Conservation (phyloP, 2,113 vertebrate species). For the Ellobius talpinus region DNA sequence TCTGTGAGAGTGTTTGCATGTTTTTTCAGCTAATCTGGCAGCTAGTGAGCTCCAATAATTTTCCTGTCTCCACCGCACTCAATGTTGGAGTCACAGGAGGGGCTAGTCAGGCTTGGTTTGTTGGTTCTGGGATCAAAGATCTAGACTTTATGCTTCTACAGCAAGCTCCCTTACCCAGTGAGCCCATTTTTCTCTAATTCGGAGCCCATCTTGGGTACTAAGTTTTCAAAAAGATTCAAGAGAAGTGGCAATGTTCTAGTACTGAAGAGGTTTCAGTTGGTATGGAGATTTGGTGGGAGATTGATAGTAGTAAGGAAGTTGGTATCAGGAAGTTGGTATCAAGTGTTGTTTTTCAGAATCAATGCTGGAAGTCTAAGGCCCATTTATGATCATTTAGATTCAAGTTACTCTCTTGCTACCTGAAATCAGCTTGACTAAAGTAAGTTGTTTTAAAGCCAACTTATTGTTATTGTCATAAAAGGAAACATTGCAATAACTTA, state of each 20-base stretch:
- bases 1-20: neutral
- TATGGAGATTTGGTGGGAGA: neutral
- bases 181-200: neutral
- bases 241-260: neutral
- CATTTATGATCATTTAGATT: neutral
- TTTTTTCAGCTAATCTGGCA: neutral
- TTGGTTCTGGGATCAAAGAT: neutral
- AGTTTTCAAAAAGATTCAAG: neutral
- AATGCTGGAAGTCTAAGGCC: neutral
- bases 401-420: neutral
- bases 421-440: constrained; percentile 60
- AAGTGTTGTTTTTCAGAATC: neutral
- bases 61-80: neutral
- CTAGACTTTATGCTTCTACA: neutral
- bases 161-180: neutral
- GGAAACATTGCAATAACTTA: constrained; percentile 63
- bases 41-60: neutral
- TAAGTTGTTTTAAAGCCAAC: constrained; percentile 65
- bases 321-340: neutral
- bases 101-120: no score
- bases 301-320: neutral
- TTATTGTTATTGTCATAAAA: constrained; percentile 69
- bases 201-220: neutral
- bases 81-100: no score
- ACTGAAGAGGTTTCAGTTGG: neutral